Evolutionary conservation across 2,113 vertebrate species (phyloP).

Genomic region (Pedionomus torquatus): DNA sequence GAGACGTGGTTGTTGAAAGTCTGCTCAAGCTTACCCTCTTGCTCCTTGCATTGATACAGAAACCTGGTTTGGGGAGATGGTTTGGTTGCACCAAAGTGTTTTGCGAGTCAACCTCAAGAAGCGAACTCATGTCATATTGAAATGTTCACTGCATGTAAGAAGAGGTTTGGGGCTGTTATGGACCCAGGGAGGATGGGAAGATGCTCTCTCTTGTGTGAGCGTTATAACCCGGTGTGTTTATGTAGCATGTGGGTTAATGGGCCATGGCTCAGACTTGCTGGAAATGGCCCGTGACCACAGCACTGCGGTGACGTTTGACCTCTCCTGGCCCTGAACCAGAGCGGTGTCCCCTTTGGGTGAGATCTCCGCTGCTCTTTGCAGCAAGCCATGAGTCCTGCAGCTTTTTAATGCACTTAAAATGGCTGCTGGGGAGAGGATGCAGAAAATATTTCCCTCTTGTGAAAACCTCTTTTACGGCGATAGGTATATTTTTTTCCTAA

Average conservation of each 20-base stretch:
- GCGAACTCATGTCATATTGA: accelerated
- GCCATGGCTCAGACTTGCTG: neutral
- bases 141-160: neutral
- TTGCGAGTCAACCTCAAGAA: accelerated
- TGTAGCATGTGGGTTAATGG: neutral
- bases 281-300: accelerated
- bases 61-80: neutral
- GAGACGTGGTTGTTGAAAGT: neutral
- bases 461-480: neutral
- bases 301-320: accelerated
- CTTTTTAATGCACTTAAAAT: neutral
- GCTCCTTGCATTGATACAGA: neutral
- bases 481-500: slow-evolving; percentile 9
- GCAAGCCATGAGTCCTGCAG: neutral
- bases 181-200: neutral
- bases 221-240: neutral
- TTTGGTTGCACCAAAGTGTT: neutral
- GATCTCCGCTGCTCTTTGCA: neutral
- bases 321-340: neutral
- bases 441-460: neutral
- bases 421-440: neutral
- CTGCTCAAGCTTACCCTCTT: neutral
- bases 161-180: neutral
- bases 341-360: neutral
- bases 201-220: accelerated